phyloP scores from a whole-genome alignment of 1,140 invertebrate genomes.

The Tetramorium simillimum region DNA sequence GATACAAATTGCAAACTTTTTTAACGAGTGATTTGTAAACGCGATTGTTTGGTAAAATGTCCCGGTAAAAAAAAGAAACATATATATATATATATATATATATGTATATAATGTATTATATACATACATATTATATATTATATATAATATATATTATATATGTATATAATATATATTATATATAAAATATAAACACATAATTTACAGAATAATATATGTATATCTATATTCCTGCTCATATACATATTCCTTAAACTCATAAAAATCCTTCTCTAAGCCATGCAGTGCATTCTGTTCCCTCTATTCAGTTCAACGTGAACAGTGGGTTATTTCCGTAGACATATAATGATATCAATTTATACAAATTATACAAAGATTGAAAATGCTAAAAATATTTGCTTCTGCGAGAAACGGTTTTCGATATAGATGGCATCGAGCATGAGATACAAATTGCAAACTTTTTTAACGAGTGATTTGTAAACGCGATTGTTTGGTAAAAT shows the following conservation, averaged over 20 bases:
- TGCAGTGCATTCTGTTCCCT: conserved; percentile 1
- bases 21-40: conserved; percentile 62
- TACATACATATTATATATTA: neutral
- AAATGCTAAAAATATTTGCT: conserved; percentile 52
- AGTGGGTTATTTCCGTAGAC: neutral
- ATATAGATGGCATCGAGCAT: conserved; percentile 33
- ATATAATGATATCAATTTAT: conserved; percentile 34
- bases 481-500: conserved; percentile 18
- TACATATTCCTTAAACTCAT: conserved; percentile 32
- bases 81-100: conserved; percentile 17
- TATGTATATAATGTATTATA: neutral
- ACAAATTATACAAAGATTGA: conserved; percentile 53
- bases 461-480: conserved; percentile 60
- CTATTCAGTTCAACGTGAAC: neutral
- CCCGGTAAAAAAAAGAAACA: conserved; percentile 43
- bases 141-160: neutral
- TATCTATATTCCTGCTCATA: conserved; percentile 5
- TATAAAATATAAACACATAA: conserved; percentile 50
- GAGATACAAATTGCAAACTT: conserved; percentile 63
- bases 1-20: conserved; percentile 61
- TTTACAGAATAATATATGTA: conserved; percentile 49
- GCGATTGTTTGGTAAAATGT: conserved; percentile 12
- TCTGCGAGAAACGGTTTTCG: conserved; percentile 8
- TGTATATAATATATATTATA: neutral
- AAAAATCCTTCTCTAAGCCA: neutral